These are phyloP conservation scores for Danionella cerebrum DNA, from an alignment of 2,113 vertebrate species.

Conservation along the genomic window DNA sequence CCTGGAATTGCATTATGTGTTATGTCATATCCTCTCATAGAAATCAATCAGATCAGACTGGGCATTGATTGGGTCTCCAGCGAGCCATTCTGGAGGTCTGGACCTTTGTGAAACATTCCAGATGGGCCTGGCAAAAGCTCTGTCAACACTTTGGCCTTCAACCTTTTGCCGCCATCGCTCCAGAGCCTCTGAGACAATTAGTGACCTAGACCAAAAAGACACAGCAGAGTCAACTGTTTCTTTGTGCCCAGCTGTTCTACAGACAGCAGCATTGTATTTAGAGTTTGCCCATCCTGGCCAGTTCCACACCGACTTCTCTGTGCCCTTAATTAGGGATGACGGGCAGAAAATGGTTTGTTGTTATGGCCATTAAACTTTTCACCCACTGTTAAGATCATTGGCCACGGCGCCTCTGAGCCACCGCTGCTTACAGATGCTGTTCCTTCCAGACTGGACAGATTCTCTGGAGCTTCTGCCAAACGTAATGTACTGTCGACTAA, in stretches of 20 bases:
- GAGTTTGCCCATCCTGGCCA: conserved; percentile 3
- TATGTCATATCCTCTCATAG: background rate
- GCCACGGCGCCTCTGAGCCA: background rate
- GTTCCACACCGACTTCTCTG: conserved; percentile 10
- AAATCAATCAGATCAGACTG: background rate
- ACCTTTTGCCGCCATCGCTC: background rate
- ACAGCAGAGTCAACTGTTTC: background rate
- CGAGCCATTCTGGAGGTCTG: background rate
- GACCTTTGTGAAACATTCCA: background rate
- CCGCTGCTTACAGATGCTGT: conserved; percentile 25
- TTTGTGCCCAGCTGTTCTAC: conserved; percentile 2
- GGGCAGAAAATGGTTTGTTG: conserved; percentile 32
- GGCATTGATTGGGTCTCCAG: background rate
- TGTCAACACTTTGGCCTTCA: conserved; percentile 2
- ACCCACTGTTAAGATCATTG: conserved; percentile 35
- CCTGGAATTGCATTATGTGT: background rate
- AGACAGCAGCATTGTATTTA: conserved; percentile 15
- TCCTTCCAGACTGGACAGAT: background rate
- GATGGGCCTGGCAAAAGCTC: conserved; percentile 11
- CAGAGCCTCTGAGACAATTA: conserved; percentile 5
- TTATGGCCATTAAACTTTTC: conserved; percentile 41
- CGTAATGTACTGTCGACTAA: background rate
- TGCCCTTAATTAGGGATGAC: conserved; percentile 30
- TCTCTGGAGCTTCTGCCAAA: background rate
- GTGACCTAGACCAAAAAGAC: background rate